phyloP scores from a whole-genome alignment of 2,888 invertebrate genomes.

The Microctonus aethiopoides region DNA sequence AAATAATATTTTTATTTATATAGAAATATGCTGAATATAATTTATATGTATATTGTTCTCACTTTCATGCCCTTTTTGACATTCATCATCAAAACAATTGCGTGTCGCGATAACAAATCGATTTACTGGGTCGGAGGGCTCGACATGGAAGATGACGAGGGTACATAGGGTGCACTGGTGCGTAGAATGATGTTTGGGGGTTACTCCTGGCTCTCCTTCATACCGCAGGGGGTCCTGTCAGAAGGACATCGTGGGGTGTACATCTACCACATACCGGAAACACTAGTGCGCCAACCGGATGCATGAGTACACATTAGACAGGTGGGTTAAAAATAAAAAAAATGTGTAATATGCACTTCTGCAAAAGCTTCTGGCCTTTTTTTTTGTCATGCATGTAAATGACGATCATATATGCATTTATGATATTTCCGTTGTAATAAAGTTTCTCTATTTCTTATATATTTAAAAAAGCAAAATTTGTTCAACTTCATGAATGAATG shows the following conservation, averaged over 20 bases:
- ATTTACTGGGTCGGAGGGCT: constrained; percentile 43
- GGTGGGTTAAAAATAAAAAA: constrained; percentile 47
- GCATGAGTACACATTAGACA: constrained; percentile 60
- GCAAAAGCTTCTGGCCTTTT: background rate
- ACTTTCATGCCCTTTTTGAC: constrained; percentile 25
- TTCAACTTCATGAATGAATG: no score
- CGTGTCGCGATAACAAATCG: constrained; percentile 54
- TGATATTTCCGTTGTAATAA: background rate
- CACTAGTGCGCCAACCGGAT: constrained; percentile 55
- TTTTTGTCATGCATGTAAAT: background rate
- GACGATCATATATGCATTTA: background rate
- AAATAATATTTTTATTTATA: no score
- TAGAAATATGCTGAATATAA: no score
- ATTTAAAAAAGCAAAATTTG: background rate
- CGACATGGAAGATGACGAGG: constrained; percentile 41
- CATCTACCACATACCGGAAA: constrained; percentile 61
- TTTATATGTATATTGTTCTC: background rate
- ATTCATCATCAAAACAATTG: constrained; percentile 43
- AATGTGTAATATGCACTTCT: constrained; percentile 9
- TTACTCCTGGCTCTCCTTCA: constrained; percentile 26
- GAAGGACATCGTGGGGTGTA: constrained; percentile 55
- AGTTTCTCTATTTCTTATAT: background rate
- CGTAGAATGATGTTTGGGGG: constrained; percentile 53
- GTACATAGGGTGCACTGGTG: constrained; percentile 44
- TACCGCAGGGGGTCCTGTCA: constrained; percentile 26